Percentiles rank a stretch among this genome's conserved stretches.
Conservation (phyloP, 2,797 vertebrate species). For the Lophius americanus region DNA sequence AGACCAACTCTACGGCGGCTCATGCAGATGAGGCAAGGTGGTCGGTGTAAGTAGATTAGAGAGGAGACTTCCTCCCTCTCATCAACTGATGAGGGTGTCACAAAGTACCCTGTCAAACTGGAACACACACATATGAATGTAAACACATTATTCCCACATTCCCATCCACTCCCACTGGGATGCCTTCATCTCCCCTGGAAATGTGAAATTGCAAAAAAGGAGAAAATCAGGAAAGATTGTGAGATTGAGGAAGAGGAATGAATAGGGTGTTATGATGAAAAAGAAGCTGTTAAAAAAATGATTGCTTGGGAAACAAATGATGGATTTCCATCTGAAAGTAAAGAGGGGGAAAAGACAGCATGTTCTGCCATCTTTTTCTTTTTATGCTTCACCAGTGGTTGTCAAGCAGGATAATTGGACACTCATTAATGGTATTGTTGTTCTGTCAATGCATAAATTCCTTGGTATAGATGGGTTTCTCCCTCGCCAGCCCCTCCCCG, state of each 20-base stretch:
- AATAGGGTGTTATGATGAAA: slow-evolving; percentile 77
- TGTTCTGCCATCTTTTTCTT: slow-evolving; percentile 51
- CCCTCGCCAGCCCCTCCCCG: slow-evolving; percentile 31
- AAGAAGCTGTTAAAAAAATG: slow-evolving; percentile 67
- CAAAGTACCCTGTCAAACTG: slow-evolving; percentile 71
- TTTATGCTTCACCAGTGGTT: slow-evolving; percentile 62
- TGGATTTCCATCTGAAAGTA: slow-evolving; percentile 68
- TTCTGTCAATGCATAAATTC: slow-evolving; percentile 73
- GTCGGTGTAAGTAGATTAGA: slow-evolving; percentile 77
- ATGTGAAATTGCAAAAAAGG: slow-evolving; percentile 33
- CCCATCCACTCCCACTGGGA: slow-evolving; percentile 70
- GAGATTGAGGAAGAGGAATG: slow-evolving; percentile 62
- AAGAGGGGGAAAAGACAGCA: slow-evolving; percentile 48
- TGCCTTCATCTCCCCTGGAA: slow-evolving; percentile 71
- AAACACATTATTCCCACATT: slow-evolving; percentile 67
- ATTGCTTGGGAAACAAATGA: slow-evolving; percentile 64
- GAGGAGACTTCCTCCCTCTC: slow-evolving; percentile 80
- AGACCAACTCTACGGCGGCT: slow-evolving; percentile 59
- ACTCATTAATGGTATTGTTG: slow-evolving; percentile 78
- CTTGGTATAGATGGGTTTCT: slow-evolving; percentile 59
- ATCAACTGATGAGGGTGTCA: slow-evolving; percentile 75
- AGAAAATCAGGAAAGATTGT: slow-evolving; percentile 37
- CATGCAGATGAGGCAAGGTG: slow-evolving; percentile 71
- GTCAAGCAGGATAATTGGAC: slow-evolving; percentile 77
- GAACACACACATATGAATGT: slow-evolving; percentile 28